Base-by-base conservation (phyloP, 1,140 invertebrate genomes). In the Lithobius niger region DNA sequence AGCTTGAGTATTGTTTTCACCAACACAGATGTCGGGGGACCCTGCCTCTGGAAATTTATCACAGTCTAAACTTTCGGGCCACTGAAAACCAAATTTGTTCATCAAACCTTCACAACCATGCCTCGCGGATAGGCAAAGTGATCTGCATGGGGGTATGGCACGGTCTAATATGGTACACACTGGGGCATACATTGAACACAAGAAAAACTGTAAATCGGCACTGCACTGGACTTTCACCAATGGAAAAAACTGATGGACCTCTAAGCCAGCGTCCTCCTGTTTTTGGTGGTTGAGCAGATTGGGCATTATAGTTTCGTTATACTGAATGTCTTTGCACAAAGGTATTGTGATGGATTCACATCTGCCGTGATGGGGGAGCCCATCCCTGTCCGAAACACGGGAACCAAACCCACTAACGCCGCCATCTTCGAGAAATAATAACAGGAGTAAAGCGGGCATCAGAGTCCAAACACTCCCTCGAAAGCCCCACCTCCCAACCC, bases 221-320 rank as follows among this genome's bases (percentile, higher is more conserved):
- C 90, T 95, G 70, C 96, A 99, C 61, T 92, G 82, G 2, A 97
- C 82, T 75, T 97, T 97, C 1, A 98, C 85, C n/a, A 99, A 71
- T 1, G 95, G 91, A 55, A 87, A 87, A 67, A 91, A 97, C 66
- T 93, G 86, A 67, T 95, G 86, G 0, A 98, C 82, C 63, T 97
- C 92, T 50, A 86, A 72, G 1, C 86, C 92, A 19, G 95, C 96
- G 62, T 97, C 93, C 62, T 96, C 88, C 71, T 99, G 93, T 61
- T 85, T 93, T 51, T 83, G 81, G 64, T 99, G 95, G 52, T 88
- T 84, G 59, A 97, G 73, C 27, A 96, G 66, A 73, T 97, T 98
- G 2, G 93, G 94, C 82, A 96, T 91, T 55, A 96, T 94, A 0
- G 94, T 98, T 70, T 84, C 77, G 69, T 97, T 98, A 70, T 98